These are phyloP conservation scores for Leptinotarsa undecemlineata DNA, from an alignment of 1,140 invertebrate genomes.

Conservation along the genomic window DNA sequence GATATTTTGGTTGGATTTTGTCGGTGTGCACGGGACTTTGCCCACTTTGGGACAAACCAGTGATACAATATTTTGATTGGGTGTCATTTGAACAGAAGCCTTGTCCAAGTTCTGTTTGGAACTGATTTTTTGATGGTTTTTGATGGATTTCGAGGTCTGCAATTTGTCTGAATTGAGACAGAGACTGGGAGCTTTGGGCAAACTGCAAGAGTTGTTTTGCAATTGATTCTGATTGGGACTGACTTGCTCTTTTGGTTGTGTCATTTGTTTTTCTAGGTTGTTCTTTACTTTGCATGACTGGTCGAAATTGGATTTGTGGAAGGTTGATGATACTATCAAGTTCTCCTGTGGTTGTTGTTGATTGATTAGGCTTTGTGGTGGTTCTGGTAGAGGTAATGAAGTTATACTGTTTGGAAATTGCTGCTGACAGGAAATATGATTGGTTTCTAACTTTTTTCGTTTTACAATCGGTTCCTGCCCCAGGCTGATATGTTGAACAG, in stretches of 20 bases:
- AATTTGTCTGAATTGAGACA: conserved; percentile 14
- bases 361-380: background rate
- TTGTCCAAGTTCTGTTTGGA: background rate
- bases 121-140: background rate
- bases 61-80: background rate
- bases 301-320: background rate
- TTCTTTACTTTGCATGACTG: background rate
- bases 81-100: background rate
- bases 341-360: background rate
- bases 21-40: background rate
- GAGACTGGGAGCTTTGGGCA: conserved; percentile 14
- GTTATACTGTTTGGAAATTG: conserved; percentile 7
- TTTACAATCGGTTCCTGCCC: background rate
- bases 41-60: background rate
- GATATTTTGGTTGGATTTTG: background rate
- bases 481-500: background rate
- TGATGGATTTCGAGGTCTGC: background rate
- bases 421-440: background rate
- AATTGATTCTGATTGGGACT: background rate
- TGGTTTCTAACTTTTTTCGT: background rate
- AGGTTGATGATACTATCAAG: background rate
- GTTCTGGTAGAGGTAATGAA: background rate
- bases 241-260: background rate
- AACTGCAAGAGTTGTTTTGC: conserved; percentile 19
- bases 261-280: background rate